Evolutionary conservation across 1,140 invertebrate species (phyloP).

Genomic region (Drosophila subobscura): DNA sequence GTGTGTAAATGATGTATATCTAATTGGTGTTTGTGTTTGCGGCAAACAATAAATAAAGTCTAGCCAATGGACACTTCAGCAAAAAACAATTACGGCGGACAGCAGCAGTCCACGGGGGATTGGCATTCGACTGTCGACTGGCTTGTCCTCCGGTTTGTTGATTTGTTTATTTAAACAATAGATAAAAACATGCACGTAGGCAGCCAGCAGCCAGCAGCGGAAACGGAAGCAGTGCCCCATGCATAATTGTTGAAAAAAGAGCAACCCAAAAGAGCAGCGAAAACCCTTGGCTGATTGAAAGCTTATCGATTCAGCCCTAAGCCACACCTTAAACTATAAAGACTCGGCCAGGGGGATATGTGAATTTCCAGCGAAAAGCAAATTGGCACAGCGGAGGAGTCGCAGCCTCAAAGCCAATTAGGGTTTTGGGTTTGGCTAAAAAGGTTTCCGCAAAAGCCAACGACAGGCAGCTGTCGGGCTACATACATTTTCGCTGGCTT

Average conservation of each 20-base stretch:
- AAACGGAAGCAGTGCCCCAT: conserved; percentile 29
- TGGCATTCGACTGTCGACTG: conserved; percentile 29
- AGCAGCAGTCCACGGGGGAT: conserved; percentile 25
- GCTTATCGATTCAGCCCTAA: background rate
- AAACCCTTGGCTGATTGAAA: background rate
- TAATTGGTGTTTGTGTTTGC: conserved; percentile 10
- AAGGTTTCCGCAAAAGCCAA: conserved; percentile 24
- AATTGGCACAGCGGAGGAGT: background rate
- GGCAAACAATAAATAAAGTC: conserved; percentile 76
- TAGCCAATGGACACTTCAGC: conserved; percentile 63
- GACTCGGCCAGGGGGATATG: no score
- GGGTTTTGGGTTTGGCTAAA: conserved; percentile 32
- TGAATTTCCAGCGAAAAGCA: conserved; percentile 22
- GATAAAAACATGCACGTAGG: conserved; percentile 10
- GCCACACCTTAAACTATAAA: background rate
- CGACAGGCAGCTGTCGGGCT: conserved; percentile 30
- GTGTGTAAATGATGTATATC: conserved; percentile 5
- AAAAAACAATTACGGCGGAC: conserved; percentile 70
- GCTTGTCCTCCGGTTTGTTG: conserved; percentile 28
- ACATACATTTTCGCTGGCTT: conserved; percentile 25
- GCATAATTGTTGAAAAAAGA: conserved; percentile 35
- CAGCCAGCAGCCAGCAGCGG: conserved; percentile 20
- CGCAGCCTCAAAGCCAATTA: conserved; percentile 35
- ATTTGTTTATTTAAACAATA: conserved; percentile 18
- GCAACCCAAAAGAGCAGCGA: no score